A percentile compares a stretch with the other conserved stretches of the same genome.
These are phyloP conservation scores for Epinephelus coioides DNA, from an alignment of 2,797 vertebrate species.

Conservation along the genomic window DNA sequence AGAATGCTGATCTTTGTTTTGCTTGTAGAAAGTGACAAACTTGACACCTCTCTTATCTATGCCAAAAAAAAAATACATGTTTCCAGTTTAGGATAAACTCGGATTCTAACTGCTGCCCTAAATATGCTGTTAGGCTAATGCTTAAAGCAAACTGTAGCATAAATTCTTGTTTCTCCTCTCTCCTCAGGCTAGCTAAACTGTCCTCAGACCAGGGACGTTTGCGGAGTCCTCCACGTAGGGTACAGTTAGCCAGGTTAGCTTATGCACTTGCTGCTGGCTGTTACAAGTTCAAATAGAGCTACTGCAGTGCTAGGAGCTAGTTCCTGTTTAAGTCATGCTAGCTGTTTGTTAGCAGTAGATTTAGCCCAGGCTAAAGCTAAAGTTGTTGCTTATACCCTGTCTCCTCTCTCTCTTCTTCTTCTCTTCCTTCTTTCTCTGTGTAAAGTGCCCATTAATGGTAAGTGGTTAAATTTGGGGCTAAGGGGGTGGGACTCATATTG, in stretches of 20 bases:
- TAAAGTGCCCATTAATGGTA: conserved; percentile 85
- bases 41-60: no score
- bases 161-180: conserved; percentile 44
- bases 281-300: conserved; percentile 21
- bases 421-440: conserved; percentile 72
- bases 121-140: neutral
- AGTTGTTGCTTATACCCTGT: conserved; percentile 78
- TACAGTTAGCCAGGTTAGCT: conserved; percentile 45
- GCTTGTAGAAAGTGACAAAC: no score
- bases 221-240: conserved; percentile 11
- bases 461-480: conserved; percentile 71
- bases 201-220: conserved; percentile 11
- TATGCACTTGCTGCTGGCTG: conserved; percentile 1
- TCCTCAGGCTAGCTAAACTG: conserved; percentile 39
- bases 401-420: conserved; percentile 75
- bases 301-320: conserved; percentile 7
- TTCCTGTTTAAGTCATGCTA: conserved; percentile 47
- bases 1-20: no score
- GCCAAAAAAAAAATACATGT: no score
- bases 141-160: neutral
- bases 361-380: conserved; percentile 56
- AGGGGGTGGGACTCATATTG: conserved; percentile 44
- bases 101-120: neutral
- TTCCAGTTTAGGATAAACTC: neutral
- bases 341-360: conserved; percentile 57